Evolutionary conservation across 2,797 vertebrate species (phyloP).

Genomic region (Cryptoprocta ferox): DNA sequence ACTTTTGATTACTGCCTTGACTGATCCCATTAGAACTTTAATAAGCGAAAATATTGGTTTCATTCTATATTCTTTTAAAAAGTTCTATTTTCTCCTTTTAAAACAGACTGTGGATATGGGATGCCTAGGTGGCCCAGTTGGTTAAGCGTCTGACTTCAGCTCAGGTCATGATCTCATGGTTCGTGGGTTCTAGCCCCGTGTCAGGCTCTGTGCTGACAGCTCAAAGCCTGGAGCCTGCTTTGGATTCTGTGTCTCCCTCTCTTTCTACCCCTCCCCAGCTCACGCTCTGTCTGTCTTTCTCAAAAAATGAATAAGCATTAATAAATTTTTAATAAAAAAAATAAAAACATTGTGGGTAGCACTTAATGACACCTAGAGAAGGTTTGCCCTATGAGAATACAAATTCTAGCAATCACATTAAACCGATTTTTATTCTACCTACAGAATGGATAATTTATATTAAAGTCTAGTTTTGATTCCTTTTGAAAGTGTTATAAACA

Average conservation of each 20-base stretch:
- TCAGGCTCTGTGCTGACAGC: too few species aligned
- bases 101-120: neutral
- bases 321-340: too few species aligned
- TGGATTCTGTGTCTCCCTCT: too few species aligned
- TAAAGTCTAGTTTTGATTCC: conserved; percentile 2
- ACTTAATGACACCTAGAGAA: neutral
- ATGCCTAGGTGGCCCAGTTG: too few species aligned
- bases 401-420: conserved; percentile 3
- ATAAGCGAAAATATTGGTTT: neutral
- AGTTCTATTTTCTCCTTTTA: neutral
- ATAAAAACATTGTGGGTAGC: neutral
- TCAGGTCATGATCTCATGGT: too few species aligned
- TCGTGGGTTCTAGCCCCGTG: too few species aligned
- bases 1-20: neutral
- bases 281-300: too few species aligned
- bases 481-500: neutral
- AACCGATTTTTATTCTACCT: neutral
- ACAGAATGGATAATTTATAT: neutral
- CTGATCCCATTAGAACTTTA: neutral
- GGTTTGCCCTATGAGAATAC: neutral
- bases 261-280: too few species aligned
- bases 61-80: neutral
- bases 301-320: too few species aligned
- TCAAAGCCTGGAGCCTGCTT: too few species aligned
- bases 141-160: too few species aligned